phyloP scores from a whole-genome alignment of 37 sponge, comb jelly and placozoan species.

The Bolinopsis microptera region DNA sequence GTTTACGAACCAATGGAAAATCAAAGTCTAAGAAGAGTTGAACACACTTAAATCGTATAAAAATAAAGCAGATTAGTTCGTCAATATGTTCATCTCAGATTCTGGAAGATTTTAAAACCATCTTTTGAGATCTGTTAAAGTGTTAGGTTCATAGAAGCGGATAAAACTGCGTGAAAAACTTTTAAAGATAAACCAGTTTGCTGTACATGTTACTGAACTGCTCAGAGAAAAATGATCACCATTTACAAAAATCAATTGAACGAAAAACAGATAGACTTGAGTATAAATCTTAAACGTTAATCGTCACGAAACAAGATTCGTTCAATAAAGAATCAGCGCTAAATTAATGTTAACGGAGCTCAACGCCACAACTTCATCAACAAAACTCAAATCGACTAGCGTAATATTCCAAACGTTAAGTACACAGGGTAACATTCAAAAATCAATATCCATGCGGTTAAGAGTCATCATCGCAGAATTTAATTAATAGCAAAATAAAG shows the following conservation, averaged over 20 bases:
- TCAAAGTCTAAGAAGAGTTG: conserved; percentile 39
- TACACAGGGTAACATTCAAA: too few species aligned
- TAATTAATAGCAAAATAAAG: background rate
- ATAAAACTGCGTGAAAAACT: background rate
- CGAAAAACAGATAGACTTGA: too few species aligned
- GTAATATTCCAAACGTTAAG: too few species aligned
- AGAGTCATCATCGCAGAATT: background rate
- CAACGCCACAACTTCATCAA: too few species aligned
- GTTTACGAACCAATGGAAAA: too few species aligned
- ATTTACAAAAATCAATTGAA: background rate
- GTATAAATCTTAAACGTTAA: too few species aligned
- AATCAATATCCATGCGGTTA: background rate
- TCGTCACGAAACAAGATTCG: too few species aligned
- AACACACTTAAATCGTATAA: conserved; percentile 57
- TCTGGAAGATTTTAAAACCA: background rate
- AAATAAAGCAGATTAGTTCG: background rate
- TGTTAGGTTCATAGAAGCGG: background rate
- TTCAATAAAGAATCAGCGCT: too few species aligned
- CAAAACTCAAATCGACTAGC: too few species aligned
- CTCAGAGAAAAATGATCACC: background rate
- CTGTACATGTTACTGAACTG: background rate
- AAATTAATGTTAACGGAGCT: too few species aligned
- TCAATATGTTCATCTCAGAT: background rate
- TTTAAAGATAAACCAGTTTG: background rate
- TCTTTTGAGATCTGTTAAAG: background rate